Evolutionary conservation across 2,888 invertebrate genomes (phyloP).

Genomic region (Halocaridina rubra): DNA sequence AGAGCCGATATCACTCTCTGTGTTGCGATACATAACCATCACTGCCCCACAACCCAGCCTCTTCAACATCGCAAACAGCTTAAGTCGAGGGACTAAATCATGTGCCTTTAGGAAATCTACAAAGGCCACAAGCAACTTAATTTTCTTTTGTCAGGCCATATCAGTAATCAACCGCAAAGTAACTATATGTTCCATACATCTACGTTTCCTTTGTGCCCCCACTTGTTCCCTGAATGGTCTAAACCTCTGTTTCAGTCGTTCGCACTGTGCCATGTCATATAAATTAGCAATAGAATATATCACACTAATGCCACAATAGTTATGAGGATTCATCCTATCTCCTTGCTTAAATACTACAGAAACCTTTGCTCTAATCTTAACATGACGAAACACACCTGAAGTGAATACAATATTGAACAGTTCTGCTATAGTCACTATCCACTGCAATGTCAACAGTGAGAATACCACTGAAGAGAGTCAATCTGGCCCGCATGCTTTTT

Average conservation of each 20-base stretch:
- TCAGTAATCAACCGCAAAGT: not conserved
- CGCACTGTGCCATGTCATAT: too few relatives aligned
- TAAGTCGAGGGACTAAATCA: not conserved
- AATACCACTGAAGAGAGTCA: not conserved
- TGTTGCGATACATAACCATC: not conserved
- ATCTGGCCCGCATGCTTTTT: not conserved
- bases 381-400: not conserved
- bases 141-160: not conserved
- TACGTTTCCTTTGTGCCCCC: not conserved
- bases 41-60: slow-evolving; percentile 8
- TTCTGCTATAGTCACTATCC: not conserved
- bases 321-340: too few relatives aligned
- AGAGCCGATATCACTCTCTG: not conserved
- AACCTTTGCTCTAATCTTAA: not conserved
- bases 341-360: not conserved
- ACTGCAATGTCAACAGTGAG: not conserved
- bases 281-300: not conserved
- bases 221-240: not conserved
- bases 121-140: not conserved
- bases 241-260: too few relatives aligned
- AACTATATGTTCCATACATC: not conserved
- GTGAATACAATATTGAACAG: not conserved
- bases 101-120: not conserved
- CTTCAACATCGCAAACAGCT: not conserved
- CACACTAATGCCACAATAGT: too few relatives aligned